A percentile compares a stretch with the other conserved stretches of the same genome.
Conservation (phyloP, 2,888 invertebrate genomes). For the Torymus texanus region DNA sequence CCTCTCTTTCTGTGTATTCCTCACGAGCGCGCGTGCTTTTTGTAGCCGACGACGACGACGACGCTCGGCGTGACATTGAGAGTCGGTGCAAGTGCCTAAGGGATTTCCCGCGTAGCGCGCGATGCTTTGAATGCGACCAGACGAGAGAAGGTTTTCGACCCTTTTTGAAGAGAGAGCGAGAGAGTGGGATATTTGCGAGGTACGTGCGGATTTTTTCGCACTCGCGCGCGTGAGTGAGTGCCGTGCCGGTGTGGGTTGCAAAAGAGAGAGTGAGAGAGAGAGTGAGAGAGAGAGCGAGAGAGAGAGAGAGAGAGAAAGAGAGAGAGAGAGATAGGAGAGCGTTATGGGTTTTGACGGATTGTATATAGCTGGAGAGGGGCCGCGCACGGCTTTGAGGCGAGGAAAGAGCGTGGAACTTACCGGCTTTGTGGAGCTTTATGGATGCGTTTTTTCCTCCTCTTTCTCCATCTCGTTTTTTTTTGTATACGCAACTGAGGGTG, state of each 20-base stretch:
- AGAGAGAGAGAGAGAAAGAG: not conserved
- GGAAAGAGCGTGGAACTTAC: not conserved
- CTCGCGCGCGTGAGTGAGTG: constrained; percentile 2
- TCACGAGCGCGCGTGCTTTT: not conserved
- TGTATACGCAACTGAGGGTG: too few species aligned
- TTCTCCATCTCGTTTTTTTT: too few species aligned
- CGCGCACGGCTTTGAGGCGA: too few species aligned
- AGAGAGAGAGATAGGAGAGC: not conserved
- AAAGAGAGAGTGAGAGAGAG: not conserved
- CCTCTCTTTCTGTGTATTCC: not conserved
- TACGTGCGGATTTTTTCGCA: constrained; percentile 4
- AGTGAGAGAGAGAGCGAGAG: not conserved
- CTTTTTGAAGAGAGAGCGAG: too few species aligned
- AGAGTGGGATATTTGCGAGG: not conserved
- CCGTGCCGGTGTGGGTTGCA: not conserved
- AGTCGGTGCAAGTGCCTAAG: constrained; percentile 14
- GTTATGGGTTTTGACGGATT: constrained; percentile 22
- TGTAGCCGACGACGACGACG: too few species aligned
- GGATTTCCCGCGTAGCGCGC: constrained; percentile 13
- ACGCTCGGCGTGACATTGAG: constrained; percentile 19
- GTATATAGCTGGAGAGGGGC: not conserved
- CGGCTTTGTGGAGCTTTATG: too few species aligned
- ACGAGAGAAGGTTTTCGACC: too few species aligned
- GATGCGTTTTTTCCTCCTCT: too few species aligned
- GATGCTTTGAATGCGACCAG: constrained; percentile 13